These are phyloP conservation scores for Margaritifera margaritifera DNA, from an alignment of 2,888 invertebrate species.

Conservation along the genomic window DNA sequence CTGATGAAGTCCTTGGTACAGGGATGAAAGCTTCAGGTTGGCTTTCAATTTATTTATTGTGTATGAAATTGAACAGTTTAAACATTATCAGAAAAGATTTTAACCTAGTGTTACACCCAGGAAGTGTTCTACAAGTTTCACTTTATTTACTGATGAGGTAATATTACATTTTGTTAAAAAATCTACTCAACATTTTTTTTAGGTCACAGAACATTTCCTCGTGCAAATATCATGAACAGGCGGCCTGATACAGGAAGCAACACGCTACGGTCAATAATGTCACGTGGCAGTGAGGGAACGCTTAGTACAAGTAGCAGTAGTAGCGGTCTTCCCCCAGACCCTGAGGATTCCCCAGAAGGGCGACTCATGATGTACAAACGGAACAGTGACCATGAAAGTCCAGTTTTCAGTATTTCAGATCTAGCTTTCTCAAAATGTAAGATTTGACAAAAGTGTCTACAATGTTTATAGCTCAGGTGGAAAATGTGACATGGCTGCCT, in stretches of 20 bases:
- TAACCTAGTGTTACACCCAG: no score
- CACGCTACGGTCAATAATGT: conserved; percentile 50
- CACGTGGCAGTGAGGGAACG: conserved; percentile 61
- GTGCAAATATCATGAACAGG: conserved; percentile 45
- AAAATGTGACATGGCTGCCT: no score
- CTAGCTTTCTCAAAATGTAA: conserved; percentile 62
- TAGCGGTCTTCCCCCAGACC: conserved; percentile 66
- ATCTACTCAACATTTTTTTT: conserved; percentile 7
- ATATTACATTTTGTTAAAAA: neutral
- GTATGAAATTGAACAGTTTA: no score
- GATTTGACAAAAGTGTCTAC: conserved; percentile 7
- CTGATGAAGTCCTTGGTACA: no score
- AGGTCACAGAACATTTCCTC: conserved; percentile 62
- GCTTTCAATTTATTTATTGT: no score
- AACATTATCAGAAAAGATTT: no score
- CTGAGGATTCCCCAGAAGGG: conserved; percentile 65
- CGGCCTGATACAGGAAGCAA: conserved; percentile 49
- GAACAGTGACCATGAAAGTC: conserved; percentile 49
- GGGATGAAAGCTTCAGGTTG: no score
- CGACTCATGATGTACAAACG: conserved; percentile 44
- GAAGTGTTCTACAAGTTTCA: no score
- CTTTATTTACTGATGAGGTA: neutral
- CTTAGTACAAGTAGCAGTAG: conserved; percentile 66
- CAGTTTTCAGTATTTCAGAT: conserved; percentile 41
- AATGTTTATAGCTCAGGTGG: neutral